A percentile compares a stretch with the other conserved stretches of the same genome.
Conservation (phyloP, 2,797 vertebrate species). For the Tangara arthus region DNA sequence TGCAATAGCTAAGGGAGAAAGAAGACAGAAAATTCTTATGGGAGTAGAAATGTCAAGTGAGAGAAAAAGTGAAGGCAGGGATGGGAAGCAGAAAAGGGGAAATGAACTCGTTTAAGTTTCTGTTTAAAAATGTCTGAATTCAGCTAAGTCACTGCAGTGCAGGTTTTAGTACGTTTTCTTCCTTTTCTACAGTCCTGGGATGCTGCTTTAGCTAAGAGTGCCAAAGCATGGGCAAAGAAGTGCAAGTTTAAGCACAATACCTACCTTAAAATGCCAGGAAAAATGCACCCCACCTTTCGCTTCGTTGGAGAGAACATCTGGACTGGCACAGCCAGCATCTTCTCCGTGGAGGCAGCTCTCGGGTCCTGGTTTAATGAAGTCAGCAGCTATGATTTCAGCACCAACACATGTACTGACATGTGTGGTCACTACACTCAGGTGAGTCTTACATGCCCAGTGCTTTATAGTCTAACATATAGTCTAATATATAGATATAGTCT, state of each 20-base stretch:
- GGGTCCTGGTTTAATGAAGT: constrained; percentile 75
- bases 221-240: constrained; percentile 76
- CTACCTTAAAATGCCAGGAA: constrained; percentile 9
- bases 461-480: background rate
- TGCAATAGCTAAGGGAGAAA: background rate
- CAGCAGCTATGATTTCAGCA: constrained; percentile 59
- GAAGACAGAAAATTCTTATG: background rate
- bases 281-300: constrained; percentile 73
- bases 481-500: background rate
- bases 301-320: constrained; percentile 85
- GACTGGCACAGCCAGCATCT: constrained; percentile 64
- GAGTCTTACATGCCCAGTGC: background rate
- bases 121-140: background rate
- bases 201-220: constrained; percentile 77
- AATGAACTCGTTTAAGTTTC: background rate
- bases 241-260: constrained; percentile 75
- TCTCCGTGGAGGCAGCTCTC: constrained; percentile 61
- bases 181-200: constrained; percentile 82
- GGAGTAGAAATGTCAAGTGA: background rate
- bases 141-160: background rate
- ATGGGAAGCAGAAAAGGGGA: background rate
- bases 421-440: constrained; percentile 87
- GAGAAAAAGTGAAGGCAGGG: background rate
- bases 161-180: background rate
- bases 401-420: background rate